Conservation (phyloP, 2,797 vertebrate species). For the Apodemus agrarius region DNA sequence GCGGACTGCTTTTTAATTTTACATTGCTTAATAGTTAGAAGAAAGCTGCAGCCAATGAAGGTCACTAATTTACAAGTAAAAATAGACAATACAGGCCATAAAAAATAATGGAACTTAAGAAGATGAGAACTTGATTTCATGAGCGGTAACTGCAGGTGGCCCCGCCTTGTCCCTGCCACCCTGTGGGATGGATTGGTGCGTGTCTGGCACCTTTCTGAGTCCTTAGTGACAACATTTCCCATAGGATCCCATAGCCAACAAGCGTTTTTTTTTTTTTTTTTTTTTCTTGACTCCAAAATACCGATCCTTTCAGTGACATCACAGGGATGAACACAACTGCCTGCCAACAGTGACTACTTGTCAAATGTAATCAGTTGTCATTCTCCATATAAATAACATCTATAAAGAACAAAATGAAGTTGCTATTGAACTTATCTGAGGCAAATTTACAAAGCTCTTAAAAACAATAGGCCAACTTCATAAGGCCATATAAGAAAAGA, state of each 20-base stretch:
- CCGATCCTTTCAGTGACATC: slow-evolving; percentile 10
- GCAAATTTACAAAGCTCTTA: slow-evolving; percentile 61
- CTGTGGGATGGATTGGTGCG: background rate
- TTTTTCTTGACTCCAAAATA: slow-evolving; percentile 20
- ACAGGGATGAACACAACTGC: background rate
- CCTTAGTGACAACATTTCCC: slow-evolving; percentile 11
- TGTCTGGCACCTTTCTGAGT: slow-evolving; percentile 1
- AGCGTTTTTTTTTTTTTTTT: slow-evolving; percentile 40
- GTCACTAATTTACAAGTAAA: slow-evolving; percentile 57
- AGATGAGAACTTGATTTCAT: slow-evolving; percentile 4
- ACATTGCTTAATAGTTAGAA: slow-evolving; percentile 60
- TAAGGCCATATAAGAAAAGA: slow-evolving; percentile 69
- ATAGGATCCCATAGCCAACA: background rate
- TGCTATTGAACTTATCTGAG: slow-evolving; percentile 58
- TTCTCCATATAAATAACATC: slow-evolving; percentile 58
- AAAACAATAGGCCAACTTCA: slow-evolving; percentile 50
- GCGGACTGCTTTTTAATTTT: slow-evolving; percentile 61
- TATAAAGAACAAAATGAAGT: slow-evolving; percentile 64
- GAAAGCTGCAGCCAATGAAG: slow-evolving; percentile 46
- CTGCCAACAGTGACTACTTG: slow-evolving; percentile 11
- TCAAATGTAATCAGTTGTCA: slow-evolving; percentile 36
- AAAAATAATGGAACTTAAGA: slow-evolving; percentile 29
- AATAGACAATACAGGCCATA: background rate
- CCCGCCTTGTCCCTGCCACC: background rate
- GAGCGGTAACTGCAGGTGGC: background rate